Percentiles rank a stretch among this genome's conserved stretches.
Evolutionary conservation across 2,888 invertebrate genomes (phyloP).

Genomic region (Mythimna lalbum): DNA sequence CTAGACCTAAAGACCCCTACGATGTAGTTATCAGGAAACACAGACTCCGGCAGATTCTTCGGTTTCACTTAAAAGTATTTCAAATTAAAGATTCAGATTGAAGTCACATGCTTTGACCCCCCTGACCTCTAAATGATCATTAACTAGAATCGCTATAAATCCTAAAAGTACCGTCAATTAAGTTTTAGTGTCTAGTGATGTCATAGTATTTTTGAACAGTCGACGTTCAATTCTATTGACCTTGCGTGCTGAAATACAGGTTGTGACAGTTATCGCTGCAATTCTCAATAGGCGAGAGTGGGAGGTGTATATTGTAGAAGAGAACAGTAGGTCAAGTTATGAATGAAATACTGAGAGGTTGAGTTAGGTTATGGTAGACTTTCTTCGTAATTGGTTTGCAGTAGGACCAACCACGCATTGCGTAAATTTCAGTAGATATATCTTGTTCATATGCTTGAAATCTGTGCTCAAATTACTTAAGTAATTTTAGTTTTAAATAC

Average conservation of each 20-base stretch:
- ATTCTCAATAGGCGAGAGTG: conserved; percentile 74
- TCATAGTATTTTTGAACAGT: conserved; percentile 67
- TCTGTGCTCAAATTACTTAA: too few relatives aligned
- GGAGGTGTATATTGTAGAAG: conserved; percentile 68
- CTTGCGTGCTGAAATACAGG: conserved; percentile 72
- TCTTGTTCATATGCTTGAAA: too few relatives aligned
- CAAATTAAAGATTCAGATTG: conserved; percentile 16
- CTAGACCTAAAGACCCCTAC: too few relatives aligned
- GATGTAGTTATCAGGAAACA: too few relatives aligned
- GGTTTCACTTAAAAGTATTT: conserved; percentile 11
- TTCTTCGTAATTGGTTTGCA: neutral
- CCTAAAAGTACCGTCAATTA: conserved; percentile 60
- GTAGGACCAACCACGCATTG: neutral
- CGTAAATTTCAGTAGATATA: neutral
- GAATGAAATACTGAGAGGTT: neutral
- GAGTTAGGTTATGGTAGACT: neutral
- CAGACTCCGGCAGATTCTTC: too few relatives aligned
- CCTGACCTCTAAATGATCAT: conserved; percentile 26
- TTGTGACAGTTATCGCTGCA: conserved; percentile 74
- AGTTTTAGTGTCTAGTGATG: conserved; percentile 66
- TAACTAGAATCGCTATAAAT: conserved; percentile 41
- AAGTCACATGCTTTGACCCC: conserved; percentile 41
- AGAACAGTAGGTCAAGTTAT: conserved; percentile 44
- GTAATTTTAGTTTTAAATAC: neutral
- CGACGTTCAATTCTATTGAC: conserved; percentile 72